Evolutionary conservation across 2,888 invertebrate species (phyloP), one percentile per base, ranked within the genome.

Genomic region (Euplagia quadripunctaria): DNA sequence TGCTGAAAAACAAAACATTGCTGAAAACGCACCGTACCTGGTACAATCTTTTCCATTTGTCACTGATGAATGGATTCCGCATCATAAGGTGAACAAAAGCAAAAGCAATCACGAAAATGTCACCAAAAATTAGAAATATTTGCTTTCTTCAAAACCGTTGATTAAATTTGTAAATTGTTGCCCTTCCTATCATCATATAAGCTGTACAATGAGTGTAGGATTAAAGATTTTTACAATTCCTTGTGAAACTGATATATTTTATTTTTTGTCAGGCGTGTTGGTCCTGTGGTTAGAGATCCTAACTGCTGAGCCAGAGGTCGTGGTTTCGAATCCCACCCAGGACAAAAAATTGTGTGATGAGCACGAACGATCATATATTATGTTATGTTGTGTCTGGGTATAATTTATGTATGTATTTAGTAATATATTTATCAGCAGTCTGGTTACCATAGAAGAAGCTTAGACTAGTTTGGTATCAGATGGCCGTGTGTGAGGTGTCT

Each of bases 121-220:
- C 61, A 61, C 31, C 61, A 61, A 61, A 61, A 61, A 20, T 58
- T 31, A 58, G 61, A 31, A 61, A 14, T 61, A 61, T 61, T 61
- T 31, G 61, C 61, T 61, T 61, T 61, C 20, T 20, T 61, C 14
- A 7, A 31, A 61, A 61, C 20, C 20, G 14, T 61, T 20, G 31
- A 20, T 61, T 20, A 61, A 61, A 61, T 46, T 46, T 46, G 0
- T 31, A 20, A 31, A 31, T 5, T 61, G 12, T 61, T 4, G 12
- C 9, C 31, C 61, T 31, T 14, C 12, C 58, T 4, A 6, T 61
- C 11, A 61, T 12, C 12, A 31, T 31, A 1, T 4, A 2, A 31
- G 31, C 61, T 61, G 1, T 61, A 14, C 14, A 31, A 14, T 46
- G 14, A 31, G 11, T 61, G 7, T 9, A 61, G 31, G 14, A 61